Base-by-base conservation (phyloP, 2,888 invertebrate species). In the Nemapogon koenigi region DNA sequence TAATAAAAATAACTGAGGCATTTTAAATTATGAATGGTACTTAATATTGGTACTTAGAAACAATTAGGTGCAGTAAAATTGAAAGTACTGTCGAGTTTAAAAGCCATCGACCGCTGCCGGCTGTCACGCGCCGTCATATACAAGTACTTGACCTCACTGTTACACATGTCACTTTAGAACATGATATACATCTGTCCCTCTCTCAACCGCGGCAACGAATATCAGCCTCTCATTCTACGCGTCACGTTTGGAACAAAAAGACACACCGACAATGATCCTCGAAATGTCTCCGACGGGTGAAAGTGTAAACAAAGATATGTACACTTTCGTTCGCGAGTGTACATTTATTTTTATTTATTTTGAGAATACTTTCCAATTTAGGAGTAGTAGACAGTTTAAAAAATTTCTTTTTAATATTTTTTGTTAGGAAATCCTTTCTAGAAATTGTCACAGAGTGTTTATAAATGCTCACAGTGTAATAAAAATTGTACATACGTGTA, bases 261-360 rank as follows among this genome's bases (percentile, higher is more conserved):
- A 31, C 31, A 31, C 31, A 17, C 17, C 16, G 26, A 13, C 10
- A 25, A 18, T 15, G 52, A 50, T 57, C 56, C 53, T 54, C 52
- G 43, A 53, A n/a, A 46, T 53, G 51, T 48, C 51, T 48, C 46
- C 41, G 27, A 44, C 40, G 16, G 50, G 72, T 51, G 73, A 73
- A 73, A 75, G 73, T 71, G 65, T 65, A 66, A 71, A 70, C 59
- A 68, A 49, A 54, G 45, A 53, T 51, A 38, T 40, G 38, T 41
- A 37, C 11, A n/a, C 31, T 31, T 31, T 10, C 31, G 16, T 31
- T 8, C 16, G 16, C 16, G 17, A 16, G 8, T 15, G 3, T 28
- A 28, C 11, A 4, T n/a, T n/a, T n/a, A n/a, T 28, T 4, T 13
- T 22, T 22, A 22, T 28, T 11, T 28, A 28, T 4, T 10, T n/a